Conservation (phyloP, 2,888 invertebrate species). For the Melieria omissa region DNA sequence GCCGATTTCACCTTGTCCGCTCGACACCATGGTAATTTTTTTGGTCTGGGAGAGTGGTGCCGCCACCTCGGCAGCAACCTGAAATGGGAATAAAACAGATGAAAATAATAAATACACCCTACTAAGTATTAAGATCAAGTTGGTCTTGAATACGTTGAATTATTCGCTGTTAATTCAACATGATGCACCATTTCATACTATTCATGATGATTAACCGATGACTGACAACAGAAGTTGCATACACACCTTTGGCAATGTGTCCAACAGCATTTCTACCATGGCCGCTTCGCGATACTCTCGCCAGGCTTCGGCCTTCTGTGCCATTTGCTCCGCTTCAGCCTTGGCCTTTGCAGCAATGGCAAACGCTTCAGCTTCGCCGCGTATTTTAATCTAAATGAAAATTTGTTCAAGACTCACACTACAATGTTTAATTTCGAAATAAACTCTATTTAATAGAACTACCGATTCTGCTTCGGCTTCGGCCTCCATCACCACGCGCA, state of each 20-base stretch:
- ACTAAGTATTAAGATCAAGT: too few relatives aligned
- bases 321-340: conserved; percentile 97
- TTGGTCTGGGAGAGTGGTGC: conserved; percentile 94
- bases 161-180: too few relatives aligned
- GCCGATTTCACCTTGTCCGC: conserved; percentile 90
- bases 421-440: background rate
- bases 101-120: too few relatives aligned
- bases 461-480: conserved; percentile 94
- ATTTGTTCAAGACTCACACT: background rate
- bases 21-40: conserved; percentile 96
- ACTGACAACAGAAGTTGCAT: too few relatives aligned
- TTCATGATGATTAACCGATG: too few relatives aligned
- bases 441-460: conserved; percentile 31
- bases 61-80: conserved; percentile 97
- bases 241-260: conserved; percentile 90
- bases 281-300: conserved; percentile 96
- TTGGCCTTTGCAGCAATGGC: conserved; percentile 94
- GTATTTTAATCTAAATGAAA: conserved; percentile 71
- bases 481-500: conserved; percentile 91
- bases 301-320: conserved; percentile 97
- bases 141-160: too few relatives aligned
- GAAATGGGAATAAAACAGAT: conserved; percentile 20
- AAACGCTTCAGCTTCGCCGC: conserved; percentile 91
- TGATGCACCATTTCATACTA: too few relatives aligned
- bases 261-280: conserved; percentile 96